Conservation (phyloP, 2,797 vertebrate genomes). For the Clarias pachynema region DNA sequence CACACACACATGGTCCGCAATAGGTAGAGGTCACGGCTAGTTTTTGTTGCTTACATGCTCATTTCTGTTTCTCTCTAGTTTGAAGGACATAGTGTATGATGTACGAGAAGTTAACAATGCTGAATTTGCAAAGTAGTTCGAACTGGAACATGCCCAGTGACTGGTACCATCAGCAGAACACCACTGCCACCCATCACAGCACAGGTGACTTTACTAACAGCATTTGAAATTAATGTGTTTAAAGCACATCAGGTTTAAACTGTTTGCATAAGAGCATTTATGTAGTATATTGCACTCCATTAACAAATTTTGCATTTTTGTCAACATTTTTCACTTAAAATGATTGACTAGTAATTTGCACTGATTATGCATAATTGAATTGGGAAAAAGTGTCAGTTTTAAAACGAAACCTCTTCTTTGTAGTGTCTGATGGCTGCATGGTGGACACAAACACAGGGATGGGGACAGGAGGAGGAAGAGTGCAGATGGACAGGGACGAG, state of each 20-base stretch:
- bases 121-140: conserved; percentile 82
- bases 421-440: conserved; percentile 78
- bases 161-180: conserved; percentile 83
- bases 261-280: neutral
- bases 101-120: conserved; percentile 86
- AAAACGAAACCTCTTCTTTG: neutral
- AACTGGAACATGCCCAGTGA: conserved; percentile 82
- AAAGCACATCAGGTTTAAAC: neutral
- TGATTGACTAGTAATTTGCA: conserved; percentile 28
- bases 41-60: conserved; percentile 39
- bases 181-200: conserved; percentile 74
- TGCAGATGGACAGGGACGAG: conserved; percentile 71
- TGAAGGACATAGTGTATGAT: conserved; percentile 68
- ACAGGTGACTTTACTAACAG: conserved; percentile 66
- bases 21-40: conserved; percentile 61
- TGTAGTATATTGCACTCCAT: neutral
- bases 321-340: neutral
- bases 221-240: neutral
- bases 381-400: neutral
- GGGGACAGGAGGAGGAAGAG: conserved; percentile 71
- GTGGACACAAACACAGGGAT: conserved; percentile 72
- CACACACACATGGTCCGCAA: conserved; percentile 36
- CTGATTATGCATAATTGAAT: neutral
- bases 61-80: conserved; percentile 61
- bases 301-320: neutral